Percentiles rank a stretch among this genome's conserved stretches.
Conservation (phyloP, 2,797 vertebrate species). For the Vipera latastei region DNA sequence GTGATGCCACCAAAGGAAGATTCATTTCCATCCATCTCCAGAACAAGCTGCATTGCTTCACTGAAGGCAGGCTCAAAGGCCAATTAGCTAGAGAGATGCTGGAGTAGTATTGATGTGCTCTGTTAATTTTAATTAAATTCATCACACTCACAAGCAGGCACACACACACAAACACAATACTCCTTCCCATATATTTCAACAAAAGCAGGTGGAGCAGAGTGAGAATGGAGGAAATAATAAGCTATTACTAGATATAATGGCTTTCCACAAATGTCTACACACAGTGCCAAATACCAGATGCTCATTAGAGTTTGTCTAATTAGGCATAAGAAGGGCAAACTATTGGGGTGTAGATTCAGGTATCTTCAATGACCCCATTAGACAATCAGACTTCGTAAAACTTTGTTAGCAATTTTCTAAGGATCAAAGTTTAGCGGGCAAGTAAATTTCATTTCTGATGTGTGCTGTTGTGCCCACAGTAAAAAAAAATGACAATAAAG, state of each 20-base stretch:
- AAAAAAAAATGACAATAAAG: too few relatives aligned
- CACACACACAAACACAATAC: neutral
- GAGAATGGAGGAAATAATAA: neutral
- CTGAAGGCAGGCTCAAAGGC: slow-evolving; percentile 42
- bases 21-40: slow-evolving; percentile 19
- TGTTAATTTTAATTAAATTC: slow-evolving; percentile 49
- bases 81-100: slow-evolving; percentile 26
- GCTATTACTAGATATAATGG: slow-evolving; percentile 3
- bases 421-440: slow-evolving; percentile 23
- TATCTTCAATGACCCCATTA: slow-evolving; percentile 20
- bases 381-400: slow-evolving; percentile 14
- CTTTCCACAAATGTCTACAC: slow-evolving; percentile 41
- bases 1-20: neutral
- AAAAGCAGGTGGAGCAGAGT: neutral
- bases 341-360: slow-evolving; percentile 10
- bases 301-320: slow-evolving; percentile 47
- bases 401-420: neutral
- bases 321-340: slow-evolving; percentile 46
- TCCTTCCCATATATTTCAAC: slow-evolving; percentile 29
- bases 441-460: too few relatives aligned
- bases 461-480: too few relatives aligned
- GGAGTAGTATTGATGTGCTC: slow-evolving; percentile 28
- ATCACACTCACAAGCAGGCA: neutral
- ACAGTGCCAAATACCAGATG: slow-evolving; percentile 41
- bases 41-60: neutral